Base-by-base conservation (phyloP, 2,797 vertebrate species). In the Spheniscus humboldti region DNA sequence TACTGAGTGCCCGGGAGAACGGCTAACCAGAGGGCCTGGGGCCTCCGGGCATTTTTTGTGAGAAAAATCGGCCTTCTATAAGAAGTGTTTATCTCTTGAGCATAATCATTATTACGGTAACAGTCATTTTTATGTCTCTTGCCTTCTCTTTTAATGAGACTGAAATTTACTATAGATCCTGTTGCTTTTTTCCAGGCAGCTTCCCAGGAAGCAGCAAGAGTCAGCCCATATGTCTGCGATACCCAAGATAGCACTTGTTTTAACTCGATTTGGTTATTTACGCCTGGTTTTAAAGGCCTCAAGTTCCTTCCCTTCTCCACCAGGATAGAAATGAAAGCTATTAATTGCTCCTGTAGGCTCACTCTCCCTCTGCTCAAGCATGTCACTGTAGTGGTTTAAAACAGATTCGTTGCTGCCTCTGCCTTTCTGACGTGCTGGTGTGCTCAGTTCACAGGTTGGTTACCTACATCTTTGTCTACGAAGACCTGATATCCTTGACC, bases 391-490 rank as follows among this genome's bases (percentile, higher is more conserved):
- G 48, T 25, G 28, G 30, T 23, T 68, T 45, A 8, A 30, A 66
- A 41, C 33, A 59, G 12, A 28, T 11, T 23, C 11, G 2, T 8
- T 22, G 57, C 71, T 47, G 50, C 5, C 39, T 47, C n/a, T 60
- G 64, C 48, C 73, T 43, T 45, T 22, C 71, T 89, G 12, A 93
- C 3, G 2, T 33, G 76, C 72, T 33, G 82, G 10, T 68, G 41
- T 94, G 90, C 86, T 92, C 84, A 97, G 96, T 96, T 48, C 94
- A 96, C 94, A 97, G 96, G 83, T 25, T 97, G 18, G 4, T 97
- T 30, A 96, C 95, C 86, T 76, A 96, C 77, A 27, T 93, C 83
- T 96, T 97, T 28, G 17, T 93, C 86, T 95, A 96, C 0, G 83
- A 96, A 9, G 96, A 96, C 86, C 35, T 94, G 66, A 6, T 15